phyloP scores from a whole-genome alignment of 1,140 invertebrate species.

The Bombus huntii region DNA sequence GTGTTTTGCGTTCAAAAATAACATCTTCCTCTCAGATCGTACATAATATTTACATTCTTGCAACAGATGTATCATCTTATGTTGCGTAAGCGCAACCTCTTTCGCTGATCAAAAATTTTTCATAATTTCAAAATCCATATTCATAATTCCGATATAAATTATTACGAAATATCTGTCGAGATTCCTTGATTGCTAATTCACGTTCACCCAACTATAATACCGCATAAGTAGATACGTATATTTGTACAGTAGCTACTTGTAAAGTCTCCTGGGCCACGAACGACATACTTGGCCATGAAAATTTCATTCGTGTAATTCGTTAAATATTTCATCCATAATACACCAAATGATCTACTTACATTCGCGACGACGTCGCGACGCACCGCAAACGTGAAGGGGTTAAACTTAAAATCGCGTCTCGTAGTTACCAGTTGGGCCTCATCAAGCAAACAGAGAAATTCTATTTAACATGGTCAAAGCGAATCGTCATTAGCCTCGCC shows the following conservation, averaged over 20 bases:
- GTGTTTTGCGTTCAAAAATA: not conserved
- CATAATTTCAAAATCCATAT: not conserved
- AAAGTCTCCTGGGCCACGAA: too few species aligned
- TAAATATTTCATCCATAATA: not conserved
- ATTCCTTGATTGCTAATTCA: not conserved
- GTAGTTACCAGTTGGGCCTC: not conserved
- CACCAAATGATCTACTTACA: too few species aligned
- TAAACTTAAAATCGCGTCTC: not conserved
- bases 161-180: not conserved
- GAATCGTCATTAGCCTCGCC: not conserved
- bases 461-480: slow-evolving; percentile 5
- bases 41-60: not conserved
- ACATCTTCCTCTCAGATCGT: not conserved
- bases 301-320: too few species aligned
- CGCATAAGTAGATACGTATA: too few species aligned
- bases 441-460: not conserved
- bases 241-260: too few species aligned
- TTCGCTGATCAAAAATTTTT: not conserved
- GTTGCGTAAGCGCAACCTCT: not conserved
- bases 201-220: too few species aligned
- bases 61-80: not conserved
- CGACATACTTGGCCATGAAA: too few species aligned
- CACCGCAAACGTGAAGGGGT: not conserved
- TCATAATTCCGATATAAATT: not conserved
- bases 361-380: not conserved